phyloP scores from a whole-genome alignment of 2,888 invertebrate genomes.

The Thera obeliscata region DNA sequence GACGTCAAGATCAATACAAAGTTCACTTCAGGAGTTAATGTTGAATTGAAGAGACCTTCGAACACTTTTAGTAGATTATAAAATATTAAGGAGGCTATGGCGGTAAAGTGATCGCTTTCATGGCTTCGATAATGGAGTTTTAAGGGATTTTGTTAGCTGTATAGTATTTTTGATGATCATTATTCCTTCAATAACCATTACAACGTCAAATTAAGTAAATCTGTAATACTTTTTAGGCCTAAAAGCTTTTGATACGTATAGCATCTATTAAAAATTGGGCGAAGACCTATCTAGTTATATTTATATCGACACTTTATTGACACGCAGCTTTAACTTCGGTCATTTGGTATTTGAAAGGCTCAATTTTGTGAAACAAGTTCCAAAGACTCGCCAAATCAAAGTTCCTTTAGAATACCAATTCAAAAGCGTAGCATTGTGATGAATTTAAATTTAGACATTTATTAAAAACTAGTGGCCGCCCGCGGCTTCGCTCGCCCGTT shows the following conservation, averaged over 20 bases:
- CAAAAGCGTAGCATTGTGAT: conserved; percentile 34
- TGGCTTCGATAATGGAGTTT: conserved; percentile 18
- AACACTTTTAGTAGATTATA: conserved; percentile 12
- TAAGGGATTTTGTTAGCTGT: conserved; percentile 1
- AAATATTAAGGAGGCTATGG: conserved; percentile 16
- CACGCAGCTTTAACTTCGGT: conserved; percentile 53
- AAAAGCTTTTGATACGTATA: not conserved
- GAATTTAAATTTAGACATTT: conserved; percentile 34
- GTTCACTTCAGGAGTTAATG: conserved; percentile 51
- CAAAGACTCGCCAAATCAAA: conserved; percentile 39
- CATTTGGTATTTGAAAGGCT: conserved; percentile 51
- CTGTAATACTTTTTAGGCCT: not conserved
- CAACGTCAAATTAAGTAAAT: not conserved
- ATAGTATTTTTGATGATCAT: not conserved
- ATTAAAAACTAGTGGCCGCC: conserved; percentile 3
- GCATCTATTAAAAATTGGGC: not conserved
- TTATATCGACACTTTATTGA: conserved; percentile 28
- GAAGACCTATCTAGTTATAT: conserved; percentile 2
- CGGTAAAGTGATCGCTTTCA: conserved; percentile 18
- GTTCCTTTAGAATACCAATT: conserved; percentile 30
- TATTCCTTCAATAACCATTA: not conserved
- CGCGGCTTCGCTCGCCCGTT: too few species aligned
- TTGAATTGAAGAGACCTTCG: conserved; percentile 21
- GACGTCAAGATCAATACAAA: conserved; percentile 56
- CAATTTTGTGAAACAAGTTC: conserved; percentile 57